phyloP scores from a whole-genome alignment of 2,888 invertebrate species.

The Thereva nobilitata region DNA sequence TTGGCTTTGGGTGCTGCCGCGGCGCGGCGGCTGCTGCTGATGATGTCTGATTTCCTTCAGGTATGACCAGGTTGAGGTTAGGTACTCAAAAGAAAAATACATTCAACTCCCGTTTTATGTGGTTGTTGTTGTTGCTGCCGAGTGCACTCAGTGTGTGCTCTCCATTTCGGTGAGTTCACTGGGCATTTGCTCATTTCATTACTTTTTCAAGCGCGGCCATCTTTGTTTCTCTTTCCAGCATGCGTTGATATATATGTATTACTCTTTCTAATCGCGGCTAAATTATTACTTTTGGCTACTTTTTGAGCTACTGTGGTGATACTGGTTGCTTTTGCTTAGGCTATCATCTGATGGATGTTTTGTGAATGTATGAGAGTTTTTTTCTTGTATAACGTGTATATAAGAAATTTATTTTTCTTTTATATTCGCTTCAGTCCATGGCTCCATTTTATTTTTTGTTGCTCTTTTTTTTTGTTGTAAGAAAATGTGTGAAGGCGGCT shows the following conservation, averaged over 20 bases:
- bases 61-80: too few relatives aligned
- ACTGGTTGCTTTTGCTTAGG: constrained; percentile 18
- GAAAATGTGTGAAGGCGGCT: constrained; percentile 28
- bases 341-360: neutral
- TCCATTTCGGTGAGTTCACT: constrained; percentile 14
- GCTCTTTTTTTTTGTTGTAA: constrained; percentile 1
- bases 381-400: too few relatives aligned
- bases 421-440: constrained; percentile 10
- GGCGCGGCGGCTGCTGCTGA: too few relatives aligned
- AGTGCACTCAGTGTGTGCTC: constrained; percentile 23
- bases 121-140: neutral
- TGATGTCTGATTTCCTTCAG: too few relatives aligned
- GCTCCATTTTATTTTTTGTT: constrained; percentile 8
- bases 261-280: constrained; percentile 9
- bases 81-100: neutral
- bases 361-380: neutral
- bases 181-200: constrained; percentile 32
- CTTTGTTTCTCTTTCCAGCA: constrained; percentile 2
- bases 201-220: constrained; percentile 11
- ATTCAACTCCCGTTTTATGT: constrained; percentile 6
- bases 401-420: constrained; percentile 1
- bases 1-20: too few relatives aligned
- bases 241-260: neutral
- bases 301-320: constrained; percentile 29
- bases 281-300: constrained; percentile 27